Evolutionary conservation across 2,113 vertebrate genomes (phyloP).

Genomic region (Ceyx melanurus): DNA sequence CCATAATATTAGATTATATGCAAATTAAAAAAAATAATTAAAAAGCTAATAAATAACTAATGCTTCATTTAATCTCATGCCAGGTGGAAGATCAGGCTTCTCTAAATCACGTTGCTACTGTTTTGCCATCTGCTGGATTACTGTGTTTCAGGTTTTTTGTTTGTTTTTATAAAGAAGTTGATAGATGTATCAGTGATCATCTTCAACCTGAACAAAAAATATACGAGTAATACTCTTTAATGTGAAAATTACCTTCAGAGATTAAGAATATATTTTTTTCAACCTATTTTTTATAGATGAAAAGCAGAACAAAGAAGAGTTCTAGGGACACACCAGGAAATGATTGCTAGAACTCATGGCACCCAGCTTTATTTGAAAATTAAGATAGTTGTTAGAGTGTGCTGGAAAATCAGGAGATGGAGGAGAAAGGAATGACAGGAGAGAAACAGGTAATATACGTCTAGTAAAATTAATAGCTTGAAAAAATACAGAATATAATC

Average conservation of each 20-base stretch:
- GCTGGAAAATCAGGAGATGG: neutral
- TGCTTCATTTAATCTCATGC: neutral
- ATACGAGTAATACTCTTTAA: neutral
- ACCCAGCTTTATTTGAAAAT: neutral
- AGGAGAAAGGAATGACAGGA: neutral
- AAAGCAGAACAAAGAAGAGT: neutral
- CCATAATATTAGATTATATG: neutral
- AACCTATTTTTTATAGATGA: neutral
- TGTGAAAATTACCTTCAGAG: neutral
- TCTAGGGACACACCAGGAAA: neutral
- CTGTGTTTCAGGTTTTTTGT: neutral
- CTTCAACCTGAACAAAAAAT: neutral
- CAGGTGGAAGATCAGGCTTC: neutral
- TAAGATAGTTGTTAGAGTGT: neutral
- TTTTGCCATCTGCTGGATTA: neutral
- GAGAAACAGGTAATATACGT: neutral
- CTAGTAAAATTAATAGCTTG: neutral
- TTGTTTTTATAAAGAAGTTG: neutral
- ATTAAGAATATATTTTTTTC: neutral
- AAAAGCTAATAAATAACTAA: neutral
- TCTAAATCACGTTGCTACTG: neutral
- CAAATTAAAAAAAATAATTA: slow-evolving; percentile 14
- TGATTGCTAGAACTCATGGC: neutral
- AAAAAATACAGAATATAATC: neutral
- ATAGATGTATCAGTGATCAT: neutral